Percentiles rank a stretch among this genome's conserved stretches.
phyloP scores from a whole-genome alignment of 2,797 vertebrate species.

The Selene dorsalis region DNA sequence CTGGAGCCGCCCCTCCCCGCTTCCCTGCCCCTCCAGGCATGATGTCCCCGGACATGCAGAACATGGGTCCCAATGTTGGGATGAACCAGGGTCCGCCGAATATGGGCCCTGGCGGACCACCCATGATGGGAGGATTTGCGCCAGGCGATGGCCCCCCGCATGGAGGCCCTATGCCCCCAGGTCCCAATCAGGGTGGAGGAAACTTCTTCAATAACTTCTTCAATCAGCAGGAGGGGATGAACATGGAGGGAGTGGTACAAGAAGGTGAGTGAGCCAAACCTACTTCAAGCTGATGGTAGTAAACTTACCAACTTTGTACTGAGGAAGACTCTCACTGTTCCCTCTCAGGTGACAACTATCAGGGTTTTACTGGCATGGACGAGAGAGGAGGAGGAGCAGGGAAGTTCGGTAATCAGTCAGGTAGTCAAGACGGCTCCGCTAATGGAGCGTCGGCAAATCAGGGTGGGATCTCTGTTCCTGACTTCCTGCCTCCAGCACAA shows the following conservation, averaged over 20 bases:
- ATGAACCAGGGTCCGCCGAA: conserved; percentile 88
- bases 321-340: neutral
- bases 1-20: conserved; percentile 83
- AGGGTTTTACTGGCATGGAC: conserved; percentile 83
- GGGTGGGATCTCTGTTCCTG: conserved; percentile 86
- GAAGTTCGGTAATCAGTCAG: conserved; percentile 77
- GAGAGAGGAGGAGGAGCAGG: conserved; percentile 71
- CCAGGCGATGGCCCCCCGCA: conserved; percentile 84
- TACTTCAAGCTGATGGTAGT: neutral
- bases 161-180: conserved; percentile 85
- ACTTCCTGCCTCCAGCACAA: conserved; percentile 94
- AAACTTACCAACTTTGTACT: neutral
- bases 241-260: conserved; percentile 85
- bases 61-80: conserved; percentile 86
- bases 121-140: conserved; percentile 89
- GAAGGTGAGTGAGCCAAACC: conserved; percentile 80
- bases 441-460: conserved; percentile 76
- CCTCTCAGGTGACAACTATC: conserved; percentile 85
- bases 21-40: conserved; percentile 84
- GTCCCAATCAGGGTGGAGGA: conserved; percentile 83
- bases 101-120: conserved; percentile 85
- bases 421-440: conserved; percentile 68
- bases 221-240: conserved; percentile 87
- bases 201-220: conserved; percentile 93
- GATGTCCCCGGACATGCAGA: conserved; percentile 85